Conservation (phyloP, 2,888 invertebrate species). For the Harpagoxenus sublaevis region DNA sequence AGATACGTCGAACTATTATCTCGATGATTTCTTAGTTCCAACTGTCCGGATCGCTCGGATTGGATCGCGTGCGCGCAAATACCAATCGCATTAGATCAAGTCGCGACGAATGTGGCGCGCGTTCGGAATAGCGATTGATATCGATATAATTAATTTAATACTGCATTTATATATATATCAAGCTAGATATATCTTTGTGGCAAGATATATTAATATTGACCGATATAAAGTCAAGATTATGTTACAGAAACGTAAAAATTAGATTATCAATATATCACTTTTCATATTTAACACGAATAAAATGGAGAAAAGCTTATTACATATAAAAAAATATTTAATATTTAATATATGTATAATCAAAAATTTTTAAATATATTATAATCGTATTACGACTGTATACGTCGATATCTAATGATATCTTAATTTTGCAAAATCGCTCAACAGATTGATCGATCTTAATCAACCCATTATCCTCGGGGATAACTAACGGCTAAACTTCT, state of each 20-base stretch:
- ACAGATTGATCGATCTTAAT: conserved; percentile 61
- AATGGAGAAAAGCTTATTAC: background rate
- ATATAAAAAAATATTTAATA: background rate
- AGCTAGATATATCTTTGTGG: background rate
- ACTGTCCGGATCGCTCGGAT: conserved; percentile 29
- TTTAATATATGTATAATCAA: background rate
- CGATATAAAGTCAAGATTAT: conserved; percentile 8
- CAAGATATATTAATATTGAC: conserved; percentile 8
- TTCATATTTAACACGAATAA: background rate
- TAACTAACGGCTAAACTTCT: conserved; percentile 18
- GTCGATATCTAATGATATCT: conserved; percentile 56
- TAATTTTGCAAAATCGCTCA: conserved; percentile 60
- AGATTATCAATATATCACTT: background rate
- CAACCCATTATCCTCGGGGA: conserved; percentile 53
- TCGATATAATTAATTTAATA: conserved; percentile 30
- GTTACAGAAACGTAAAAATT: background rate
- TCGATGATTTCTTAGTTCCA: conserved; percentile 47
- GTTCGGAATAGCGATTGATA: conserved; percentile 20
- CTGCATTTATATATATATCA: background rate
- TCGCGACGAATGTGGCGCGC: background rate
- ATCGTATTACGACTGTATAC: background rate
- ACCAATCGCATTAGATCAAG: conserved; percentile 58
- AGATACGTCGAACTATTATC: conserved; percentile 51
- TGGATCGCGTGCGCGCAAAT: conserved; percentile 37
- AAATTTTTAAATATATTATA: background rate